phyloP scores from a whole-genome alignment of 2,113 vertebrate genomes.

The Oryzias curvinotus region DNA sequence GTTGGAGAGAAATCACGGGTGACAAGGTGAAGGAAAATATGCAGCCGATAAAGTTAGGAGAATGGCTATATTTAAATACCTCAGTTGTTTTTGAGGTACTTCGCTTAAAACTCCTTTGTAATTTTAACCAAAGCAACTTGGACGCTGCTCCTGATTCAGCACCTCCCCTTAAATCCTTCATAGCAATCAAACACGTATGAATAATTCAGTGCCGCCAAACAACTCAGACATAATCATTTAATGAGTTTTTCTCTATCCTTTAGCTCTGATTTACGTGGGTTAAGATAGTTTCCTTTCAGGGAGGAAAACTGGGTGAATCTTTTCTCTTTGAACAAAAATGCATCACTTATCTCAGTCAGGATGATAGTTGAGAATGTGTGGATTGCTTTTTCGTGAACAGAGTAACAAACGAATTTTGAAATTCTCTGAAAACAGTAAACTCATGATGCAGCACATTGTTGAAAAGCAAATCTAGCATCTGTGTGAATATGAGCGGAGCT shows the following conservation, averaged over 20 bases:
- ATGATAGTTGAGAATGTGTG: conserved; percentile 2
- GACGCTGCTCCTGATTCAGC: conserved; percentile 46
- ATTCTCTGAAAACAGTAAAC: conserved; percentile 46
- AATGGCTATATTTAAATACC: conserved; percentile 16
- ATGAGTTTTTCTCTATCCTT: conserved; percentile 57
- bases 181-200: conserved; percentile 63
- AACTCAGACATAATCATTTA: conserved; percentile 67
- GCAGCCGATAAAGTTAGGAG: conserved; percentile 6
- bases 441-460: conserved; percentile 22
- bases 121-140: conserved; percentile 40
- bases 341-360: conserved; percentile 26
- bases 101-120: conserved; percentile 30
- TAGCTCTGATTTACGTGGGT: conserved; percentile 29
- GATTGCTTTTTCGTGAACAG: conserved; percentile 7
- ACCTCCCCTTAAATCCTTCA: conserved; percentile 55
- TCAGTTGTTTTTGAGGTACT: conserved; percentile 14
- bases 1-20: conserved; percentile 5
- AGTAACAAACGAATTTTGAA: conserved; percentile 49
- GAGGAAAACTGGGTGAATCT: conserved; percentile 20
- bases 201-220: conserved; percentile 67
- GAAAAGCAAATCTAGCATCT: conserved; percentile 9
- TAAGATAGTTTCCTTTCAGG: conserved; percentile 29
- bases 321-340: conserved; percentile 42
- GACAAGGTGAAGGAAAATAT: neutral
- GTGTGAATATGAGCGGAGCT: conserved; percentile 23